Base-by-base conservation (phyloP, 2,888 invertebrate species). In the Margaritifera margaritifera region DNA sequence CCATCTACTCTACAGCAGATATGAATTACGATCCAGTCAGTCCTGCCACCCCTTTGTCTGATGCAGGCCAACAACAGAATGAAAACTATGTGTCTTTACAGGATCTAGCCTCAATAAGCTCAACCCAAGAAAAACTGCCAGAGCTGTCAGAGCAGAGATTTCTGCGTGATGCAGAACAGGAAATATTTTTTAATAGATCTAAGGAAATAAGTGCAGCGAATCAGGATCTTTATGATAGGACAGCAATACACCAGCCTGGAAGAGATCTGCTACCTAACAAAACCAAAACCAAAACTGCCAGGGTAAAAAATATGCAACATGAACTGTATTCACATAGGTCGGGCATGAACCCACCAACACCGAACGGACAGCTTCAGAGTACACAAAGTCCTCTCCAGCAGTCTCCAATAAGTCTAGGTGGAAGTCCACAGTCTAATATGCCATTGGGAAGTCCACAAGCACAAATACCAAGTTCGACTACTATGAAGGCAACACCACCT, bases 1-100 rank as follows among this genome's bases (percentile, higher is more conserved):
- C 56, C 20, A 22, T 3, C 56, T 56, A n/a, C 24, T 64, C 74
- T 50, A 56, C 42, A 42, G 42, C 68, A n/a, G 80, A 80, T 5
- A 81, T 84, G 71, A 81, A 72, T 51, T 86, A 86, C 71, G 86
- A 86, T 72, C 83, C 86, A 42, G 85, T 86, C 8, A 85, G 85
- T 62, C 86, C 86, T 18, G 83, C 82, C 18, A 77, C 83, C n/a
- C 81, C 83, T 6, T 64, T 80, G 18, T 77, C 78, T 57, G 81
- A 81, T 52, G 60, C 65, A 15, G 70, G 73, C 2, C 77, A 74
- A 31, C 70, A 62, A 11, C 76, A 72, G 50, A 65, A 59, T 59
- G 80, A 79, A 19, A 50, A 69, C 2, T 79, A 77, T 61, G 55
- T 66, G n/a, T 72, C 75, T 31, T 61, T 79, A 27, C 76, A 80